Evolutionary conservation across 64 coral and sea anemone genomes (phyloP), one percentile per base, ranked within the genome.

Genomic region (Montipora foliosa): DNA sequence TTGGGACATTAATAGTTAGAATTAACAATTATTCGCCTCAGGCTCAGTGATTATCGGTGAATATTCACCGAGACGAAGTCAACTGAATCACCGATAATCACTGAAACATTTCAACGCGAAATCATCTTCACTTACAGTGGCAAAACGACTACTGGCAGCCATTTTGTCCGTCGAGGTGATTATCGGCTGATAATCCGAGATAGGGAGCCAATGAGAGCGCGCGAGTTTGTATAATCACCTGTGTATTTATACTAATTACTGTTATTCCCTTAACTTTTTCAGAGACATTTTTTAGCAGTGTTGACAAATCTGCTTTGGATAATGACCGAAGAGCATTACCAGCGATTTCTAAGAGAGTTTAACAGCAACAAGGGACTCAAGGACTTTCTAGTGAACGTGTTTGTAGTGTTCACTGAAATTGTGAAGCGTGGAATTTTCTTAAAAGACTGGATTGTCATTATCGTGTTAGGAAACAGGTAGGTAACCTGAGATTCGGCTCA

Each of bases 401-500:
- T 97, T 91, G 95, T 97, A 20, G 95, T 94, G 15, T 97, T 97
- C 52, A 97, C 92, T 47, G 95, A 97, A 57, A 97, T 97, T 67
- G 82, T 97, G 11, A 90, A 89, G 48, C 88, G 95, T 22, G 91
- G 94, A 22, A 94, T 90, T n/a, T 97, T 94, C 58, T 88, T 93
- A 5, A 80, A 90, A n/a, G 95, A 97, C 77, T 97, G 95, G 95
- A 84, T 79, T 45, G 92, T 97, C 55, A 91, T 97, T 25, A 97
- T 88, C 21, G 90, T 97, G 76, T 84, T 97, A 48, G 92, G 88
- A 8, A 97, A 97, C 95, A 91, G 93, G 95, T 97, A 57, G 11
- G 37, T 37, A 37, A 37, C 37, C 37, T 37, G 37, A 37, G 37
- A 37, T 37, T 37, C 37, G 37, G 37, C 37, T 37, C 37, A 37